These are phyloP conservation scores for Lutraria lutraria DNA, from an alignment of 2,888 invertebrate genomes.

Conservation along the genomic window DNA sequence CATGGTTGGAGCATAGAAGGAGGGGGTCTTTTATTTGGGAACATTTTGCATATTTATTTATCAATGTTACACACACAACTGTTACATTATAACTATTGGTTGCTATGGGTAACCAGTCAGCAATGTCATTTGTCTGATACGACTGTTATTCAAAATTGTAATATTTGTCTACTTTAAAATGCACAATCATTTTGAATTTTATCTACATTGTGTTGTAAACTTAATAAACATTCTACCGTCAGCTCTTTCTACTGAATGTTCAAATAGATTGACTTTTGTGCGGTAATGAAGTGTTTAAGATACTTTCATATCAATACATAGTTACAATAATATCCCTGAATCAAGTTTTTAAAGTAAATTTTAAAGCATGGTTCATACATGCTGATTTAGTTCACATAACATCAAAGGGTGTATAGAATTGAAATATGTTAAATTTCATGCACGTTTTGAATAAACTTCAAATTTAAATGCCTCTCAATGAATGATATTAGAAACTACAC, in stretches of 20 bases:
- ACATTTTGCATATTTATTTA: no score
- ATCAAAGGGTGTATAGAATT: not conserved
- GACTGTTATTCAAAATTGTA: no score
- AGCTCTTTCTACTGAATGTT: not conserved
- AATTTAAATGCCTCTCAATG: not conserved
- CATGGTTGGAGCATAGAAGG: no score
- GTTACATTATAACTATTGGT: no score
- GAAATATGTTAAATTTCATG: not conserved
- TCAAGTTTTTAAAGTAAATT: not conserved
- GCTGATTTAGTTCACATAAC: not conserved
- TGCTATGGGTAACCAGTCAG: no score
- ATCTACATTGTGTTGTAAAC: conserved; percentile 10
- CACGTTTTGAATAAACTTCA: not conserved
- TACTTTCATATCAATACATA: not conserved
- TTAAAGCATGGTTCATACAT: not conserved
- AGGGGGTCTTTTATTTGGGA: no score
- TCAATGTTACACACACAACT: no score
- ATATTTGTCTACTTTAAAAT: no score
- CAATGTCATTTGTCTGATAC: no score
- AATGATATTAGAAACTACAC: not conserved
- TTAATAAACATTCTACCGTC: not conserved
- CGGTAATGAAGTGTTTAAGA: not conserved
- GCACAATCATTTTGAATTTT: no score
- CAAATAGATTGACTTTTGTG: not conserved
- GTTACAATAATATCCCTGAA: not conserved